Evolutionary conservation across 2,888 invertebrate species (phyloP), one percentile per base, ranked within the genome.

Genomic region (Agriopis leucophaearia): DNA sequence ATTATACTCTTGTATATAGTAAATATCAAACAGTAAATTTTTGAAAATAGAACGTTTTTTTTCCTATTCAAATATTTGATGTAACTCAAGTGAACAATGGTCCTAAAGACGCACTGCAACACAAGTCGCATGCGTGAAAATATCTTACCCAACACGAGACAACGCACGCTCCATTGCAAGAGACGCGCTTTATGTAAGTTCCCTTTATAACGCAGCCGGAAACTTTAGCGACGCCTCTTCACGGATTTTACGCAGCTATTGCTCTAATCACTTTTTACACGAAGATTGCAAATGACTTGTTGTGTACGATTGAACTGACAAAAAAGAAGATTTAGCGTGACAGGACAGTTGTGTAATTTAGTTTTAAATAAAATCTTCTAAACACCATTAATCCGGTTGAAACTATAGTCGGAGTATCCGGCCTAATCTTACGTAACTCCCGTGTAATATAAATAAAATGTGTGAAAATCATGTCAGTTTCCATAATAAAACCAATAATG

Each of bases 201-300:
- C 59, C 68, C 68, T 68, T 68, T 64, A 64, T 68, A 63, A 54
- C 67, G n/a, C 50, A 55, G 44, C 68, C 68, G 68, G 68, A 68
- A 59, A 59, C 36, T 38, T 64, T 66, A 62, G 62, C 6, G 45
- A 63, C 60, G 64, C 18, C 45, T 54, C 45, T 63, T 64, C 64
- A 64, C 44, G 55, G 47, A 16, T 59, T 68, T 50, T 35, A 63
- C 54, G 45, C 45, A 40, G 27, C 38, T 42, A 38, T 38, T 48
- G 13, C 48, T 48, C 47, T 50, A 48, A 48, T n/a, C 48, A 56
- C 40, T 40, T 48, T 56, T 56, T 48, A 27, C 40, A 48, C 38
- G 18, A 48, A 16, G 10, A 35, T 55, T 55, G 62, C 47, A 38
- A 54, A 38, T 54, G 47, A 45, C 44, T 35, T 8, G 6, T 45